Base-by-base conservation (phyloP, 2,888 invertebrate genomes). In the Ditylenchus weischeri region DNA sequence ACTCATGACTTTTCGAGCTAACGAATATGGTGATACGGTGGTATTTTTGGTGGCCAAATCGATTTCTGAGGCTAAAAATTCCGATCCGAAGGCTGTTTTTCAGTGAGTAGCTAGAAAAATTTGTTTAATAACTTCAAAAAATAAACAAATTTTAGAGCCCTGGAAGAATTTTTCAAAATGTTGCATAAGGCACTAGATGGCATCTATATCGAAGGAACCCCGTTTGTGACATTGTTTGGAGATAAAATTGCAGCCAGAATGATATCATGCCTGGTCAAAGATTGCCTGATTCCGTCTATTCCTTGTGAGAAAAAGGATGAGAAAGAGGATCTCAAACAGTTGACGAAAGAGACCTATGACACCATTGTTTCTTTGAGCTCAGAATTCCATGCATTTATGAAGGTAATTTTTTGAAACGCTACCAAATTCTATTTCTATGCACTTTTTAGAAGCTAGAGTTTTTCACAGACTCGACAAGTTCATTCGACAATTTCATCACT, bases 281-380 rank as follows among this genome's bases (percentile, higher is more conserved):
- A 72, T 13, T 73, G 73, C 49, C 49, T 71, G 36, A 72, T 61
- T 10, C 72, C 72, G 6, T 61, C 72, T 15, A 69, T 72, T 36
- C 72, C 72, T 1, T 63, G 61, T 47, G 71, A 73, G 19, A 65
- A 65, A 29, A 29, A 61, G 7, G 50, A 65, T 15, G 60, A 50
- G 10, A 61, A 19, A n/a, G 19, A 47, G 15, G 11, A 60, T 19
- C 62, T 62, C 47, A 62, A 21, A n/a, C 50, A 66, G 23, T 62
- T 61, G 43, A 66, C 29, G 5, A 66, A 51, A 21, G 18, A 49
- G 15, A 36, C 59, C 10, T 57, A 60, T 11, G 36, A 62, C 15
- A 23, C 29, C 3, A 19, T 67, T 21, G 29, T 68, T 15, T 18
- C 68, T 23, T 19, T 50, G 15, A 67, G 68, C 43, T 38, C 36